Evolutionary conservation across 2,888 invertebrate species (phyloP).

Genomic region (Drosophila cracens): DNA sequence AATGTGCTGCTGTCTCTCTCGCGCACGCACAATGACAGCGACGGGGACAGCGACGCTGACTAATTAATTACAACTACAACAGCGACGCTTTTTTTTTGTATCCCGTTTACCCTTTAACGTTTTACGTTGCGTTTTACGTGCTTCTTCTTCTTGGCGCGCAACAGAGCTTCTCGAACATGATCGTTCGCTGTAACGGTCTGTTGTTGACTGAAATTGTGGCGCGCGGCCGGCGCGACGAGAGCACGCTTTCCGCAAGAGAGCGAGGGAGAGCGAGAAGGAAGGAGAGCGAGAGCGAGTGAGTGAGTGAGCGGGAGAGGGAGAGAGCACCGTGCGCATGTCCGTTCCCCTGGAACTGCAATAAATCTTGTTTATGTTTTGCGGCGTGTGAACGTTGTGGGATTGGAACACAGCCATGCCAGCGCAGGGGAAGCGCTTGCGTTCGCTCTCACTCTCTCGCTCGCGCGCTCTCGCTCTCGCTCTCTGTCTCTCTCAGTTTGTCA

Average conservation of each 20-base stretch:
- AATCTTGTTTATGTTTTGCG: constrained; percentile 63
- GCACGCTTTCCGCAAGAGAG: constrained; percentile 24
- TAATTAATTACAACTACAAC: constrained; percentile 73
- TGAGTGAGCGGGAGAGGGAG: constrained; percentile 7
- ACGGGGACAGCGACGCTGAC: constrained; percentile 60
- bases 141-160: constrained; percentile 50
- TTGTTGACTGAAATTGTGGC: constrained; percentile 76
- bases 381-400: constrained; percentile 53
- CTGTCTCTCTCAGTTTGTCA: background rate
- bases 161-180: constrained; percentile 77
- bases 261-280: constrained; percentile 25
- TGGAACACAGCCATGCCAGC: constrained; percentile 59
- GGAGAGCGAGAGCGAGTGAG: constrained; percentile 24
- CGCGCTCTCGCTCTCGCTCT: constrained; percentile 1
- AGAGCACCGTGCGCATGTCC: constrained; percentile 38
- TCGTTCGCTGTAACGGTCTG: constrained; percentile 83
- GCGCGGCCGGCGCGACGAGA: constrained; percentile 59
- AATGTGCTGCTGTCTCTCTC: constrained; percentile 61
- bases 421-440: constrained; percentile 60
- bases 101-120: constrained; percentile 43
- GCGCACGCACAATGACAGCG: constrained; percentile 37
- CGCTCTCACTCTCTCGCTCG: constrained; percentile 20
- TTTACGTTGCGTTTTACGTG: constrained; percentile 24
- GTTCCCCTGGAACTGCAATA: constrained; percentile 71
- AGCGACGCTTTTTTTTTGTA: constrained; percentile 41